Evolutionary conservation across 2,888 invertebrate genomes (phyloP), one percentile per base, ranked within the genome.

Genomic region (Hartigia nigra): DNA sequence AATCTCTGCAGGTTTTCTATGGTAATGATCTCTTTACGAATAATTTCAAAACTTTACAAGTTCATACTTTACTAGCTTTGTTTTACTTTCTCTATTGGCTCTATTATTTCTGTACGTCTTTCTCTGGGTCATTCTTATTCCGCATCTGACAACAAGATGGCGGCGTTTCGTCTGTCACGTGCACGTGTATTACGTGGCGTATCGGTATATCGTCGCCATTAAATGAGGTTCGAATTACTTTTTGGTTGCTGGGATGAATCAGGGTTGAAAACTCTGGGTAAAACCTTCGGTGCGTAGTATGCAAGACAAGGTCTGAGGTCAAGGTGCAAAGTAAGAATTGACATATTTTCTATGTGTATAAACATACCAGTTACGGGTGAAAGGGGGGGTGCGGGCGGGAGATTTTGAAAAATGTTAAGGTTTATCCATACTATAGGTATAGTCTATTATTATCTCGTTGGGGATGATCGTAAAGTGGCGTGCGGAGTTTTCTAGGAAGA

Each of bases 401-500:
- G 1, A 23, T 23, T 55, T 55, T 5, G 39, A 55, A 14, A 23
- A 2, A 23, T 23, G 5, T 55, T 55, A 9, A 55, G 9, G 2
- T 55, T 55, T 55, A 55, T 55, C 55, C 72, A 9, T 31, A 31
- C 31, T 14, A 2, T 72, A 14, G 12, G 31, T 12, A 9, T 3
- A 72, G 72, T 72, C 31, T n/a, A 72, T 72, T 72, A 72, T 31
- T 72, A 32, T 72, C 34, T 31, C 72, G 31, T 72, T 72, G 32
- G 72, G 72, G 72, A 31, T 34, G 72, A 72, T 31, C 72, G 72
- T 32, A 72, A 34, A 32, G 72, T 31, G 31, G 72, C 32, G 72
- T 31, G 72, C 72, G 1, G 72, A 9, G 55, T 55, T 72, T 72
- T 78, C 74, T 36, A 37, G 75, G 70, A 70, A 79, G 78, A 75